phyloP scores from a whole-genome alignment of 2,113 vertebrate species.

The Poeciliopsis prolifica region DNA sequence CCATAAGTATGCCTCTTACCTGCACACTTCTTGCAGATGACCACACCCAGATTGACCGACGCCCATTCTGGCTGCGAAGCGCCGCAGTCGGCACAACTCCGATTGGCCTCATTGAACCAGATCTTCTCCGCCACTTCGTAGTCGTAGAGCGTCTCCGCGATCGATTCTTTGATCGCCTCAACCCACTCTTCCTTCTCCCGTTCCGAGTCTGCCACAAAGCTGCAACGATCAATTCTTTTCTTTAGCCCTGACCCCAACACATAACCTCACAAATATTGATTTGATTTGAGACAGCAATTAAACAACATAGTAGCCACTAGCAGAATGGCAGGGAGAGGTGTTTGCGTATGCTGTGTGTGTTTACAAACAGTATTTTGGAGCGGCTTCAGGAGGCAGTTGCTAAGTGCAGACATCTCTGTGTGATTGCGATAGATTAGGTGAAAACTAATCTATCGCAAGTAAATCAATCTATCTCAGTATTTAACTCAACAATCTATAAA shows the following conservation, averaged over 20 bases:
- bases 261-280: constrained; percentile 78
- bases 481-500: constrained; percentile 50
- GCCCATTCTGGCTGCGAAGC: constrained; percentile 92
- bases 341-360: not conserved
- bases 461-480: constrained; percentile 57
- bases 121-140: constrained; percentile 99
- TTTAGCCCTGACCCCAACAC: constrained; percentile 37
- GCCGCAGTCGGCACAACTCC: constrained; percentile 92
- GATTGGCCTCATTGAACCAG: constrained; percentile 96
- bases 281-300: constrained; percentile 85
- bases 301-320: constrained; percentile 63
- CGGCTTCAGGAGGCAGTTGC: constrained; percentile 33
- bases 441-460: constrained; percentile 20
- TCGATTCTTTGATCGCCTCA: constrained; percentile 93
- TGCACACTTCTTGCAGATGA: constrained; percentile 98
- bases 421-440: constrained; percentile 60
- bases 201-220: constrained; percentile 94
- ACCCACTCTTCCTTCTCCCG: constrained; percentile 95
- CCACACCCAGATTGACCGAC: constrained; percentile 95
- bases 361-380: constrained; percentile 36
- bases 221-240: constrained; percentile 84
- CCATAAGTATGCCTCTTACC: constrained; percentile 80
- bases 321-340: constrained; percentile 28
- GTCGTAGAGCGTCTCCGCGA: constrained; percentile 95
- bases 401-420: constrained; percentile 32